Evolutionary conservation across 2,113 vertebrate species (phyloP).

Genomic region (Barnardius zonarius): DNA sequence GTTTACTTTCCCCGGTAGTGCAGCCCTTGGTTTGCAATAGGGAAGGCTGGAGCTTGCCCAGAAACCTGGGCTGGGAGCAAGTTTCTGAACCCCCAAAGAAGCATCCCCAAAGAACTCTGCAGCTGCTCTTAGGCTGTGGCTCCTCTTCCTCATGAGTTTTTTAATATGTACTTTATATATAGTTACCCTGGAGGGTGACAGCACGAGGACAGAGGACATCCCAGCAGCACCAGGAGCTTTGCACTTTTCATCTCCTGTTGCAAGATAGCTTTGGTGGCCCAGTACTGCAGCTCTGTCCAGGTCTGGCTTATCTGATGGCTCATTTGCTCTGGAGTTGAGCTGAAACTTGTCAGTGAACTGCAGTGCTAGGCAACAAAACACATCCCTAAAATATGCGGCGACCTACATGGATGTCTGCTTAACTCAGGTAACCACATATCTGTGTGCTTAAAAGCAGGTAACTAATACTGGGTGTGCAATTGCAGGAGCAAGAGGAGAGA

Average conservation of each 20-base stretch:
- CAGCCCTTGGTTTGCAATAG: not conserved
- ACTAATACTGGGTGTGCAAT: not conserved
- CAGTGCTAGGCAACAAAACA: not conserved
- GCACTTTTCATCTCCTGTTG: not conserved
- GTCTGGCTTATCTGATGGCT: not conserved
- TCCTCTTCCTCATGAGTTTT: not conserved
- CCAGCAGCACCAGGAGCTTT: not conserved
- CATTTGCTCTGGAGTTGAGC: not conserved
- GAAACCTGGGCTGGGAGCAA: not conserved
- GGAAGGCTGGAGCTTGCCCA: not conserved
- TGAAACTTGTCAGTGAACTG: not conserved
- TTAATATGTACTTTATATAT: not conserved
- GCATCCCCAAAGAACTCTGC: not conserved
- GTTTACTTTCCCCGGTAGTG: not conserved
- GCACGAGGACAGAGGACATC: not conserved
- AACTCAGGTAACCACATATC: not conserved
- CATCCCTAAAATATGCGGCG: fast-evolving
- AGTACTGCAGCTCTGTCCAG: not conserved
- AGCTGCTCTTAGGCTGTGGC: not conserved
- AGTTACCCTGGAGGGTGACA: not conserved
- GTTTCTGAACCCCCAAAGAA: not conserved
- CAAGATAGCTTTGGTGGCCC: not conserved
- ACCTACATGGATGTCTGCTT: not conserved
- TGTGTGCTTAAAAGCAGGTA: not conserved
- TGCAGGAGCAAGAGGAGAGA: not conserved